Conservation (phyloP, 2,888 invertebrate species). For the Calameuta filiformis region DNA sequence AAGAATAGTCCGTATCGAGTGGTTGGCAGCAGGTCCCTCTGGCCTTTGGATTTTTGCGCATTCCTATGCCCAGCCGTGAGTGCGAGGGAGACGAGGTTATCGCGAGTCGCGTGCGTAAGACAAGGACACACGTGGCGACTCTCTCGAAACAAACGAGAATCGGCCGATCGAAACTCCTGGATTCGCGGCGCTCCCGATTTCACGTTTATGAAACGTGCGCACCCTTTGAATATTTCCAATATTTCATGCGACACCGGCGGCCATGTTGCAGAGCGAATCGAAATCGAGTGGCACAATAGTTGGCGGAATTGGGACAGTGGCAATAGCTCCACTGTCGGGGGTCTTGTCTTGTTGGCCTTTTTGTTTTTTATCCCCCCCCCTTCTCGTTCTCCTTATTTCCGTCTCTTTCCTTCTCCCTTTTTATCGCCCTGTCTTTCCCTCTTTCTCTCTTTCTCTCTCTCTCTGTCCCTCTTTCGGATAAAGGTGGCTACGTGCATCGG, state of each 20-base stretch:
- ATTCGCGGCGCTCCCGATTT: not conserved
- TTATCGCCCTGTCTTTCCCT: not conserved
- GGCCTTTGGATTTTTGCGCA: not conserved
- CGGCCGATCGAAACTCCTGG: not conserved
- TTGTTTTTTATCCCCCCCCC: not conserved
- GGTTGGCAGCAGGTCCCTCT: not conserved
- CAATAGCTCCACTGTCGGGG: slow-evolving; percentile 23
- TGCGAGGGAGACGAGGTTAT: not conserved
- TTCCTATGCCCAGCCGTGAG: not conserved
- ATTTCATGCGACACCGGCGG: slow-evolving; percentile 8
- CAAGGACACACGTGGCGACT: not conserved
- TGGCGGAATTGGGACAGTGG: slow-evolving; percentile 48
- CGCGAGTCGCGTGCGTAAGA: not conserved
- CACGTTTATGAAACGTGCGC: not conserved
- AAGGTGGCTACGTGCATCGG: slow-evolving; percentile 49
- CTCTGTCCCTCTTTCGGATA: slow-evolving; percentile 21
- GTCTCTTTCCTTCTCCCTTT: not conserved
- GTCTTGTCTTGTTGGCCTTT: slow-evolving; percentile 34
- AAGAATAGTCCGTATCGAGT: not conserved
- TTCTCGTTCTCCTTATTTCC: not conserved
- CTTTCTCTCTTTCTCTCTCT: not conserved
- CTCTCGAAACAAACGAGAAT: not conserved
- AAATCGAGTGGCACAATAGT: slow-evolving; percentile 47
- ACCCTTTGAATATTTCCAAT: not conserved
- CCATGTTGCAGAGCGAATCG: slow-evolving; percentile 30